Conservation (phyloP, 2,797 vertebrate genomes). For the Ceryle rudis region DNA sequence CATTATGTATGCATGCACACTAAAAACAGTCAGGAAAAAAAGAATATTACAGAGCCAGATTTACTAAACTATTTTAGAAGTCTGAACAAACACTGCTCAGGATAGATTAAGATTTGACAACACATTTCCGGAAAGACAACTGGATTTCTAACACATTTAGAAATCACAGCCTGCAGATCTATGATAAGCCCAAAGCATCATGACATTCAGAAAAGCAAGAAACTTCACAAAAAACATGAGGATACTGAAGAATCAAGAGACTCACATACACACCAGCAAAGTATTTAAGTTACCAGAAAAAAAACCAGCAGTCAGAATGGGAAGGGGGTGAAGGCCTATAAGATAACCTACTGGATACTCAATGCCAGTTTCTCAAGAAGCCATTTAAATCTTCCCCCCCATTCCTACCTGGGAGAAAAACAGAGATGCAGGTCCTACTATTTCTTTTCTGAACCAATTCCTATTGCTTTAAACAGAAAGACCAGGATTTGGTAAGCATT, state of each 20-base stretch:
- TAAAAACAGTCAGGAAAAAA: background rate
- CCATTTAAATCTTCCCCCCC: background rate
- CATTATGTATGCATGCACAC: background rate
- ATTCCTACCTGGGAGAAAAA: background rate
- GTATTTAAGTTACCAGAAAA: background rate
- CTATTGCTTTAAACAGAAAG: background rate
- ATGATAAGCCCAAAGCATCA: background rate
- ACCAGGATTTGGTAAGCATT: background rate
- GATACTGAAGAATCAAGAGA: background rate
- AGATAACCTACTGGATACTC: background rate
- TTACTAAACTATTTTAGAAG: background rate
- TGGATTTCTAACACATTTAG: background rate
- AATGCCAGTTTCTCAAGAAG: background rate
- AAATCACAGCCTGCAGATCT: background rate
- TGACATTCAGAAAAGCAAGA: background rate
- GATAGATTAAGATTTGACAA: background rate
- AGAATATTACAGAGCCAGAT: background rate
- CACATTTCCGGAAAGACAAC: background rate
- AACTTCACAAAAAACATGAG: background rate
- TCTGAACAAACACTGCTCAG: background rate
- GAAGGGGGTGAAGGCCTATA: background rate
- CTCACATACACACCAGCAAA: background rate
- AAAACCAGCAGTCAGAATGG: background rate
- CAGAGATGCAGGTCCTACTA: background rate
- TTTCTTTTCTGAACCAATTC: background rate